Evolutionary conservation across 2,797 vertebrate genomes (phyloP), one percentile per base, ranked within the genome.

Genomic region (Lagocephalus sceleratus): DNA sequence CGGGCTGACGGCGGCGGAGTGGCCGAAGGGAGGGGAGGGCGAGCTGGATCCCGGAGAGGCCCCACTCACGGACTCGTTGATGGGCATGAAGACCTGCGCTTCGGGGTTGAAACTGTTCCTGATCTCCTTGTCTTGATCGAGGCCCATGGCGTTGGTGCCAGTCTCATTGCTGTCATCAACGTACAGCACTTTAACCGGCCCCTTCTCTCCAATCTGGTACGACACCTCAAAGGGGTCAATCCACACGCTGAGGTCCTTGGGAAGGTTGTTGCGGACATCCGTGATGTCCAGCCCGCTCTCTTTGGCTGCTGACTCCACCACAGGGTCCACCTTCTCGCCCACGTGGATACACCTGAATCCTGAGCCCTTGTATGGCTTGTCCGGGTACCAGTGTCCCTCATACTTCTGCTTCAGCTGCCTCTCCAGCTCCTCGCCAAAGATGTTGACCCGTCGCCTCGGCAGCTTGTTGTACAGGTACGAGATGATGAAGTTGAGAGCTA

Each of bases 401-500:
- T 98, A 98, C 76, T 98, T 98, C 92, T 94, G 93, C 85, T 97
- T 97, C 73, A 98, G 91, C 85, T 97, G 95, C 79, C 95, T 92
- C 83, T 97, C 96, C 71, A 99, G 89, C 89, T 99, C 97, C 91
- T 99, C 96, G 45, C 96, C 97, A 53, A 99, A 98, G 85, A 97
- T 97, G 90, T 98, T 98, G 89, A 98, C 96, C 55, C 96, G 92
- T 83, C 95, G 90, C 76, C 97, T 89, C 44, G 97, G 96, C 91
- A 98, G 93, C 89, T 98, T 98, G 92, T 99, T 99, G 83, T 99
- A 99, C 87, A 99, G 90, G 91, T 98, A 99, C 0, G 97, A 99
- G 91, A 99, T 98, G 83, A 99, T 97, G 91, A 98, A 99, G 91
- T 99, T 99, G 89, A 99, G 94, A 89, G 97, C 97, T 91, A 99